A percentile compares a stretch with the other conserved stretches of the same genome.
Conservation (phyloP, 2,888 invertebrate species). For the Ennomos fuscantarius region DNA sequence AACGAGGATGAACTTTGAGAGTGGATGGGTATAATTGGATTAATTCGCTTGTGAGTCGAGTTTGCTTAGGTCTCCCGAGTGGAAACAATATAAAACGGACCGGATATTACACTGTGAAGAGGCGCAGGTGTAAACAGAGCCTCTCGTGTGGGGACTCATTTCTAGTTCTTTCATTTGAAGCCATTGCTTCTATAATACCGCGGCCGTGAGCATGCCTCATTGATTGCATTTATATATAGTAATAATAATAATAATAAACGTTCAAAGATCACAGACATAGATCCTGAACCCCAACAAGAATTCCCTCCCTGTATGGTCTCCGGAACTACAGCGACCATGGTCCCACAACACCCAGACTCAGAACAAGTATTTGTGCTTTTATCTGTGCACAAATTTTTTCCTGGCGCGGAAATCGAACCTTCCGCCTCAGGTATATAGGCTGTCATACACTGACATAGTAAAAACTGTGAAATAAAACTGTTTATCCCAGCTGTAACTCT, state of each 20-base stretch:
- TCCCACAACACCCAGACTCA: no score
- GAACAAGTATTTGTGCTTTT: no score
- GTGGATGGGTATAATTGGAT: slow-evolving; percentile 72
- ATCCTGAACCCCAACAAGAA: no score
- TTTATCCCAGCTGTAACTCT: no score
- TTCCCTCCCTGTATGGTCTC: no score
- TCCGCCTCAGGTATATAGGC: no score
- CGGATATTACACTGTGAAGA: slow-evolving; percentile 79
- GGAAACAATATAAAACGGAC: slow-evolving; percentile 76
- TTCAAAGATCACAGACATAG: no score
- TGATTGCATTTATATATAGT: slow-evolving; percentile 25
- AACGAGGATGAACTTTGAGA: slow-evolving; percentile 58
- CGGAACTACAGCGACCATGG: no score
- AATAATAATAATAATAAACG: slow-evolving; percentile 1
- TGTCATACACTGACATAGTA: no score
- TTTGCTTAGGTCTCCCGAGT: slow-evolving; percentile 74
- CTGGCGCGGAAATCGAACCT: no score
- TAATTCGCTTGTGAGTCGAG: slow-evolving; percentile 68
- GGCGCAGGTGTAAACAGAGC: slow-evolving; percentile 74
- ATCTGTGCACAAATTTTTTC: no score
- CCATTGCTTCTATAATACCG: slow-evolving; percentile 12
- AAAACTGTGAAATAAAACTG: no score
- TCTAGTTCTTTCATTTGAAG: slow-evolving; percentile 66
- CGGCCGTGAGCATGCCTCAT: slow-evolving; percentile 14
- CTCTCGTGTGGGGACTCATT: slow-evolving; percentile 59